Evolutionary conservation across 2,797 vertebrate species (phyloP).

Genomic region (Sarcophilus harrisii): DNA sequence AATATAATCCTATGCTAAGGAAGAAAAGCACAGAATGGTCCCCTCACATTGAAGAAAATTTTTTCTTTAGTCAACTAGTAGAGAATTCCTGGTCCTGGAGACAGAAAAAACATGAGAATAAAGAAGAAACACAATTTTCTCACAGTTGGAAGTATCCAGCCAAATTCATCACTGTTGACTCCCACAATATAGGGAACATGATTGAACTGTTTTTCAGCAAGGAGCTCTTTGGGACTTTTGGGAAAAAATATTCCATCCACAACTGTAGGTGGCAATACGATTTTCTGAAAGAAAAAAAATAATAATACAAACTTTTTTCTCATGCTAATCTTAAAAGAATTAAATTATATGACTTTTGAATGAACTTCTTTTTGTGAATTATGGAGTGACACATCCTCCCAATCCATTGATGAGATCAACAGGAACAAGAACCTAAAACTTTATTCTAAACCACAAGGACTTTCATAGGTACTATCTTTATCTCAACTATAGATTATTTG

Average conservation of each 20-base stretch:
- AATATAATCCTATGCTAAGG: no score
- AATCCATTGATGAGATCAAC: not conserved
- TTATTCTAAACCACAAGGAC: not conserved
- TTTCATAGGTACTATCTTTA: not conserved
- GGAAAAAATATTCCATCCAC: not conserved
- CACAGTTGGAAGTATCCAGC: not conserved
- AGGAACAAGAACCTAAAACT: no score
- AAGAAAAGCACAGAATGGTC: no score
- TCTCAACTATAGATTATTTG: not conserved
- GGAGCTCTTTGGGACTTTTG: not conserved
- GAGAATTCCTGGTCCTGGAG: not conserved
- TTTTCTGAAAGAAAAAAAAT: not conserved
- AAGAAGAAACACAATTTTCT: not conserved
- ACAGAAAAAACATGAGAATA: not conserved
- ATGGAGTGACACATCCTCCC: not conserved
- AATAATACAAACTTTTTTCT: not conserved
- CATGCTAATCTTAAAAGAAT: not conserved
- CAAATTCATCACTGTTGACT: not conserved
- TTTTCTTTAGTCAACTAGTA: not conserved
- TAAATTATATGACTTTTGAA: not conserved
- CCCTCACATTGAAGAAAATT: not conserved
- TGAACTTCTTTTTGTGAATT: not conserved
- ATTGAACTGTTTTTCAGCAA: not conserved
- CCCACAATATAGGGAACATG: not conserved
- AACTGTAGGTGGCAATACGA: not conserved